Base-by-base conservation (phyloP, 2,113 vertebrate species). In the Cariama cristata region DNA sequence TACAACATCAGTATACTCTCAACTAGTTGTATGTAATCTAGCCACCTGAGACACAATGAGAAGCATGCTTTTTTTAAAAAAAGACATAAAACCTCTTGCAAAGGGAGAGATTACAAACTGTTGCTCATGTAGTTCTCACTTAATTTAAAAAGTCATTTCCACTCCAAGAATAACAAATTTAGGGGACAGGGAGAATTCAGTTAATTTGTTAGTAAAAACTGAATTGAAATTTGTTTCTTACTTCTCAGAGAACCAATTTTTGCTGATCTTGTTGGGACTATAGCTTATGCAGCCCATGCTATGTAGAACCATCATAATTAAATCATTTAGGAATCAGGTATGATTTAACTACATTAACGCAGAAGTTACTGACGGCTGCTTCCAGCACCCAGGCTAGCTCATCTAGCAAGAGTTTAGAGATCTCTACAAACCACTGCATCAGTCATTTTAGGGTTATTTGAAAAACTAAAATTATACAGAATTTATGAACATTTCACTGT, bases 311-410 rank as follows among this genome's bases (percentile, higher is more conserved):
- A 86, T 10, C 11, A 76, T 21, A 91, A 58, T 6, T 19, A 69
- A 69, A 74, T 35, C 1, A 40, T 32, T 53, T 20, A 77, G 59
- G 68, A 91, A 73, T 32, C 18, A 33, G 30, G 12, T 32, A 59
- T 40, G 35, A 26, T 47, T 93, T 86, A 74, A 59, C 38, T 77
- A 17, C 23, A 19, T 5, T 33, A 23, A 66, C 22, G 8, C 33
- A 75, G 17, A n/a, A 71, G 62, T 76, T n/a, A 59, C 58, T 45
- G 59, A 21, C 0, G 2, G 44, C 62, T 88, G 38, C 77, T 90
- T 88, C 92, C 92, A 96, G 95, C 69, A 96, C 84, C 77, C 95
- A 88, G 90, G 90, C 74, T 79, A 94, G 96, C 84, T 97, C 95
- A 90, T 3, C 26, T 5, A 86, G 35, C 27, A 62, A 20, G 24